phyloP scores from a whole-genome alignment of 2,888 invertebrate genomes.

The Octonoba sinensis region DNA sequence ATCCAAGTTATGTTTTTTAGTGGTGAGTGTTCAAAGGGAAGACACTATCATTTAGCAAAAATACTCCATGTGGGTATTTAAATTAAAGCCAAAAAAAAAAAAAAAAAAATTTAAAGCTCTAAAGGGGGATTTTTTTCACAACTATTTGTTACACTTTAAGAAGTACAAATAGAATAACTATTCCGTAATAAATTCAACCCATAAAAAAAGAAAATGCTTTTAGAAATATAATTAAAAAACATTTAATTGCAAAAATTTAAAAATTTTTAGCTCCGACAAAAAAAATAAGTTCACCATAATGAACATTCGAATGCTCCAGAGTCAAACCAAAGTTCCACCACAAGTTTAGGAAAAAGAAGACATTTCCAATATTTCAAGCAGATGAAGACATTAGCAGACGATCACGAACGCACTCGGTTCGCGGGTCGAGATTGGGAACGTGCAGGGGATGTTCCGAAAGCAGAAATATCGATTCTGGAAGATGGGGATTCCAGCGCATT shows the following conservation, averaged over 20 bases:
- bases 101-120: too few species aligned
- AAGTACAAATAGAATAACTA: too few species aligned
- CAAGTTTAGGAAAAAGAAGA: neutral
- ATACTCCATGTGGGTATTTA: too few species aligned
- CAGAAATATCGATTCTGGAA: conserved; percentile 57
- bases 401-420: neutral
- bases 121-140: too few species aligned
- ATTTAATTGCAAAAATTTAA: neutral
- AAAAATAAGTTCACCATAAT: neutral
- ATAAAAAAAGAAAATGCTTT: neutral
- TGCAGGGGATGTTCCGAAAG: conserved; percentile 42
- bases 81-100: too few species aligned
- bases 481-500: conserved; percentile 52
- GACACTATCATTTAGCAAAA: too few species aligned
- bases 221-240: neutral
- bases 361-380: too few species aligned
- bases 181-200: too few species aligned
- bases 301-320: neutral
- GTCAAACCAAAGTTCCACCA: neutral
- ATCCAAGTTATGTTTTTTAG: too few species aligned
- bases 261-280: neutral
- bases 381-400: neutral
- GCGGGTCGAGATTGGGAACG: conserved; percentile 25
- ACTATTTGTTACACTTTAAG: too few species aligned
- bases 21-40: too few species aligned